phyloP scores from a whole-genome alignment of 2,113 vertebrate species.

The Anas platyrhynchos region DNA sequence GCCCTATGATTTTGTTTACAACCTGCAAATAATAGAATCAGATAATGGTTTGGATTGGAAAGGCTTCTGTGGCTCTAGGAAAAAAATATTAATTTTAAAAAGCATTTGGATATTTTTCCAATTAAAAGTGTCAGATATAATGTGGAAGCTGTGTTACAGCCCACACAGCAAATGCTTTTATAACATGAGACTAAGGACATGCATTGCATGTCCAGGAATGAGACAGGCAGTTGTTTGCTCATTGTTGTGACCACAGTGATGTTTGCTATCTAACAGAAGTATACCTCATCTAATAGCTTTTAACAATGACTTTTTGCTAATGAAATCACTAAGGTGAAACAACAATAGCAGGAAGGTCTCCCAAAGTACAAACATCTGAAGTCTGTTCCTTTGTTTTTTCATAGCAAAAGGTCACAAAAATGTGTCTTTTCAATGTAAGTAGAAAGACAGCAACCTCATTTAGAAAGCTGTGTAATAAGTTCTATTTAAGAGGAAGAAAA shows the following conservation, averaged over 20 bases:
- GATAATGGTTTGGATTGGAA: too few species aligned
- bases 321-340: neutral
- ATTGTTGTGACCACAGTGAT: neutral
- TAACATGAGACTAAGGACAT: neutral
- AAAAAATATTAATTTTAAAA: neutral
- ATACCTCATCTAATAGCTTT: neutral
- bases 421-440: neutral
- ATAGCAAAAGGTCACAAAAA: neutral
- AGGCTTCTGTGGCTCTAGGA: neutral
- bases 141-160: neutral
- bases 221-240: neutral
- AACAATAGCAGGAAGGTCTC: neutral
- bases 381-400: neutral
- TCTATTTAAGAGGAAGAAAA: neutral
- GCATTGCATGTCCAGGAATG: neutral
- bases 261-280: neutral
- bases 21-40: too few species aligned
- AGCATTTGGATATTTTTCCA: neutral
- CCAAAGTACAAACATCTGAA: neutral
- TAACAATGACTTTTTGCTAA: neutral
- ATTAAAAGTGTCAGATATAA: neutral
- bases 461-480: neutral
- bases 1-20: too few species aligned
- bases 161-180: neutral
- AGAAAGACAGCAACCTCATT: fast-evolving